These are phyloP conservation scores for Metellina segmentata DNA, from an alignment of 2,888 invertebrate genomes.

Conservation along the genomic window DNA sequence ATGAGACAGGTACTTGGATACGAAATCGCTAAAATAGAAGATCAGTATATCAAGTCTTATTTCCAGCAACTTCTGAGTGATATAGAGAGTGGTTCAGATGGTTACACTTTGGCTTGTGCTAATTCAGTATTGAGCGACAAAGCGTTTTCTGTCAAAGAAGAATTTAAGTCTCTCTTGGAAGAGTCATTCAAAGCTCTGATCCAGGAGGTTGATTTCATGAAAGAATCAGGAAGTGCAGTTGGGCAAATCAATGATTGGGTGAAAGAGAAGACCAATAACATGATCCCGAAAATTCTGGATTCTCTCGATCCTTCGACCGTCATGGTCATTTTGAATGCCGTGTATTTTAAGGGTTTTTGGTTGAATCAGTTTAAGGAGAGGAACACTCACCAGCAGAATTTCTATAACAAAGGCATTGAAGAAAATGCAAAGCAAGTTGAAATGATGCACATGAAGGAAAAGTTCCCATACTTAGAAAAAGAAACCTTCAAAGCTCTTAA, in stretches of 20 bases:
- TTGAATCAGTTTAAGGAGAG: conserved; percentile 79
- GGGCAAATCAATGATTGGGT: conserved; percentile 90
- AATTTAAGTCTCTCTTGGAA: conserved; percentile 34
- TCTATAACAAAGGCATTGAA: conserved; percentile 60
- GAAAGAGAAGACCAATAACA: conserved; percentile 86
- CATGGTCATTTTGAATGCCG: conserved; percentile 82
- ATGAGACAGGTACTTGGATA: conserved; percentile 78
- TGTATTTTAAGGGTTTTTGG: conserved; percentile 82
- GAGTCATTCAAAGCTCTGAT: conserved; percentile 61
- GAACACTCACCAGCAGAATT: conserved; percentile 78
- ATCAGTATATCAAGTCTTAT: conserved; percentile 55
- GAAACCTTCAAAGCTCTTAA: conserved; percentile 66
- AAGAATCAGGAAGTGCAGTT: conserved; percentile 77
- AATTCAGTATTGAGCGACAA: conserved; percentile 31
- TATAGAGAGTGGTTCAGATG: not conserved
- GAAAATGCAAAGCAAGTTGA: conserved; percentile 78
- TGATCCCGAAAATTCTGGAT: conserved; percentile 67
- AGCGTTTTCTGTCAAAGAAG: conserved; percentile 24
- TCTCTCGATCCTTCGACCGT: conserved; percentile 77
- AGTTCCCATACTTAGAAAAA: conserved; percentile 77
- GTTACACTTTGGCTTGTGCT: conserved; percentile 35
- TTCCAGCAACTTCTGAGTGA: conserved; percentile 32
- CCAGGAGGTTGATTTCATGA: conserved; percentile 62
- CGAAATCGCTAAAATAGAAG: conserved; percentile 55
- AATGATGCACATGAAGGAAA: conserved; percentile 80